Conservation (phyloP, 23 tunicate genomes). For the Styela plicata region DNA sequence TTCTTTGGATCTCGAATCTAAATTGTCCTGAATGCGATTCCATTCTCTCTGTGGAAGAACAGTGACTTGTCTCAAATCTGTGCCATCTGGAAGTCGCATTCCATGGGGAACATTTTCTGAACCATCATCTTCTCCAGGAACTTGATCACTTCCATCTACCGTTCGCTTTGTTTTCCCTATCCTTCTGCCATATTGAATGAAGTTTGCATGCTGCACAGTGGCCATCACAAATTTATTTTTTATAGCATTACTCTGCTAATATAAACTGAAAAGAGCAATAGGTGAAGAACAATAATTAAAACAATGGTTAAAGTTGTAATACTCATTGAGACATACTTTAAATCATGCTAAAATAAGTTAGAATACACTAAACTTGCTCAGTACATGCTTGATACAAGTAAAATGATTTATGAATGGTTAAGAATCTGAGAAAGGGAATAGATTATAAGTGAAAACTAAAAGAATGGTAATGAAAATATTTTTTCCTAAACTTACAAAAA, state of each 20-base stretch:
- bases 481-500: no score
- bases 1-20: constrained; percentile 52
- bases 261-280: neutral
- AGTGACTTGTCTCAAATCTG: constrained; percentile 68
- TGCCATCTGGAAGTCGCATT: constrained; percentile 43
- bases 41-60: constrained; percentile 76
- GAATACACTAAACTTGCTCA: no score
- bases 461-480: no score
- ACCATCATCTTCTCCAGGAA: neutral
- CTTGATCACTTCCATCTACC: neutral
- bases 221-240: constrained; percentile 40
- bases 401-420: no score
- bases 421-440: no score
- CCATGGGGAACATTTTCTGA: constrained; percentile 1
- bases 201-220: constrained; percentile 90
- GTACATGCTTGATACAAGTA: no score
- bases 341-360: no score
- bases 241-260: neutral
- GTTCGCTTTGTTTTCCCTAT: constrained; percentile 53
- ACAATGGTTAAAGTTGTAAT: no score
- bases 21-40: constrained; percentile 64
- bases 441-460: no score
- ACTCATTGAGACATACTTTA: no score
- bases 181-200: constrained; percentile 88
- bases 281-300: no score